Base-by-base conservation (phyloP, 1,140 invertebrate genomes). In the Agrilus planipennis region DNA sequence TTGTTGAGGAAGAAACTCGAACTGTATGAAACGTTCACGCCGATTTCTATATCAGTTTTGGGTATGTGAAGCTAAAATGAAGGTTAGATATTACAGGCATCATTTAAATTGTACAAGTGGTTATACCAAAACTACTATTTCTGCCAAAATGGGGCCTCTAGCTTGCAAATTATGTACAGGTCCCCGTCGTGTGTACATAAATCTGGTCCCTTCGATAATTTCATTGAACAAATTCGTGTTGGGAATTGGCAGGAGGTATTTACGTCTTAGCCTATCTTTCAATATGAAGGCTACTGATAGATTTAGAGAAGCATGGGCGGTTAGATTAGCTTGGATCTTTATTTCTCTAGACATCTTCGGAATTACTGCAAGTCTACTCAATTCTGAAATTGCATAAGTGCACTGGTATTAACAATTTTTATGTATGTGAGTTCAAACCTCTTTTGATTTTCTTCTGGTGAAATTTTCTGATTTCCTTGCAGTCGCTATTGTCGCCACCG, bases 401-500 rank as follows among this genome's bases (percentile, higher is more conserved):
- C 17, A 23, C 6, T 21, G 16, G n/a, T 32, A 20, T 36, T 22
- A 12, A 15, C 16, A 39, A n/a, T 12, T 32, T 32, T 17, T 3
- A 34, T 34, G 16, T 6, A 22, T 11, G 4, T 22, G 7, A 27
- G 20, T 21, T 30, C 19, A 46, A 57, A 73, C 73, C 65, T 63
- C 65, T 60, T 45, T 64, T 67, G 15, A 75, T 60, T 45, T 55
- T 70, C 45, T 67, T 64, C 7, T 62, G 54, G 53, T 70, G 68
- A 35, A 60, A 55, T 40, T 58, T 50, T 38, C 55, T 59, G 37
- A 67, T 53, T 27, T 51, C 61, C 20, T 67, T 68, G 63, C 81
- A 85, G 32, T 68, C 68, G 4, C 68, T 68, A 49, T 72, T 72
- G 45, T 78, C 68, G 3, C 81, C 82, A 15, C 69, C 71, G 58